Base-by-base conservation (phyloP, 2,113 vertebrate genomes). In the Thinocorus orbignyianus region DNA sequence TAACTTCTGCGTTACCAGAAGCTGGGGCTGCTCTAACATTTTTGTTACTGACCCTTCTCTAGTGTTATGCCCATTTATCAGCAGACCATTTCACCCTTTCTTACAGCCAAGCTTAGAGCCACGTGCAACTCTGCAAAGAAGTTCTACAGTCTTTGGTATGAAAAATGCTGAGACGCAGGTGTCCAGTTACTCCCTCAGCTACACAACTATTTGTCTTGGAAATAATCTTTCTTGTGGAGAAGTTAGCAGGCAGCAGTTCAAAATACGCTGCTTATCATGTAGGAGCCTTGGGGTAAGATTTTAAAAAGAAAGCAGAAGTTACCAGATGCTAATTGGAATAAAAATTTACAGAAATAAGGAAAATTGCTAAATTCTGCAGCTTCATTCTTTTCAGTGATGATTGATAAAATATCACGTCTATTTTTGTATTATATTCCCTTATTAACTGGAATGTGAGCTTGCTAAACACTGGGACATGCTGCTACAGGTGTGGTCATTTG, bases 11-110 rank as follows among this genome's bases (percentile, higher is more conserved):
- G 42, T 66, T 35, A 57, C 20, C 7, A 72, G 37, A 11, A 6
- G 10, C 18, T 61, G 57, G 14, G 25, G 14, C 46, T 49, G 8
- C 12, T 74, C 33, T 4, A 20, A 9, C 25, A 22, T 10, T 49
- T n/a, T 62, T 25, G 7, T 52, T 39, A 8, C 44, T 78, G 68
- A 41, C 14, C 7, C 39, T 25, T 5, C 2, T 1, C 1, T 1
- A 30, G 7, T 3, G 0, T 64, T 44, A 39, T 12, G 25, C 14
- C 5, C 11, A 49, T 7, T 12, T 58, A 60, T 22, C 31, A 28
- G 28, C 10, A 55, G 7, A 60, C 6, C 15, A 9, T 19, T 28
- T 5, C 7, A 58, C 6, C 2, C 18, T 72, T 48, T 35, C 22
- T 35, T 31, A 5, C 3, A 33, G 23, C 7, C 7, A 10, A 28